Conservation (phyloP, 2,113 vertebrate genomes). For the Boulengeromyrus knoepffleri region DNA sequence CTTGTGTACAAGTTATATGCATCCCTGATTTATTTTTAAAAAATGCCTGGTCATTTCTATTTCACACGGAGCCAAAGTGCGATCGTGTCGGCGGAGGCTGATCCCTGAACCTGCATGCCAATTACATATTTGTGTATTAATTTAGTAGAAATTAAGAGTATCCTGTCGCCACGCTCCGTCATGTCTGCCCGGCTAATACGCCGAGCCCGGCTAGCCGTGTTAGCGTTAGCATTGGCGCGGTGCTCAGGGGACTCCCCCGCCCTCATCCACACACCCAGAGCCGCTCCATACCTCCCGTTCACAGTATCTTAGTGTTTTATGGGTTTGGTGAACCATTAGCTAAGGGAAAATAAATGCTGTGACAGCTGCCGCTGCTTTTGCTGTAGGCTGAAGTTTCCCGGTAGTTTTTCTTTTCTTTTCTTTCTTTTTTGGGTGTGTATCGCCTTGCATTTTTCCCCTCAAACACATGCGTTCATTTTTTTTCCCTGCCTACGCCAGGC, state of each 20-base stretch:
- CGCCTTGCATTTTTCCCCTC: neutral
- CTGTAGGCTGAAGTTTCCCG: neutral
- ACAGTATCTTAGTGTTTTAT: neutral
- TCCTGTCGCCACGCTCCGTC: too few relatives aligned
- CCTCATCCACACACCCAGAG: neutral
- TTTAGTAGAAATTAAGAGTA: neutral
- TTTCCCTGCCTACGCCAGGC: neutral
- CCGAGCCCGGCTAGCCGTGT: neutral
- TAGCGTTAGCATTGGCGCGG: neutral
- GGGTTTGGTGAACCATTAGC: neutral
- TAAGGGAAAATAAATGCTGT: neutral
- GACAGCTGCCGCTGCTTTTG: neutral
- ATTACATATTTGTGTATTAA: neutral
- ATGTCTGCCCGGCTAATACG: neutral
- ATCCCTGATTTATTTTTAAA: too few relatives aligned
- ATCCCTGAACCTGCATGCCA: neutral
- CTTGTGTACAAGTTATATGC: neutral
- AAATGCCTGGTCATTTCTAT: neutral
- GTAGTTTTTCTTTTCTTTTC: neutral
- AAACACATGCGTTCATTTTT: neutral
- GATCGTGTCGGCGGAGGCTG: neutral
- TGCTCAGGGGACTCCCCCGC: neutral
- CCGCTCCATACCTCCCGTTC: neutral
- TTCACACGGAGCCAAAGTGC: neutral
- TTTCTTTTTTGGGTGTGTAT: neutral